Conservation (phyloP, 2,888 invertebrate genomes). For the Bombylius major region DNA sequence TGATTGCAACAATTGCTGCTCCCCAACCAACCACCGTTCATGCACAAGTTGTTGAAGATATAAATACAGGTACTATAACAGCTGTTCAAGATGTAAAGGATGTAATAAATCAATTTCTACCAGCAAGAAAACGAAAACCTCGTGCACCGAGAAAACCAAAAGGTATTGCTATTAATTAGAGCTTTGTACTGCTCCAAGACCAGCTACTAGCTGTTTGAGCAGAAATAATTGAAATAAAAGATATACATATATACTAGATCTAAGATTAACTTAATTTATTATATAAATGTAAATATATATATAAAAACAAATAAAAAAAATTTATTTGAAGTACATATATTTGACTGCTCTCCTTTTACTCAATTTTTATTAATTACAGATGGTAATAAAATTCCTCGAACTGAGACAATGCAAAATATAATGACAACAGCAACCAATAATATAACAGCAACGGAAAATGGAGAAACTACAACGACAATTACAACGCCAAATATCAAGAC, state of each 20-base stretch:
- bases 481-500: constrained; percentile 30
- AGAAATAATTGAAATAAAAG: too few relatives aligned
- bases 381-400: constrained; percentile 31
- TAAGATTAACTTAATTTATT: too few relatives aligned
- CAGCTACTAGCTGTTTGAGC: too few relatives aligned
- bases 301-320: too few relatives aligned
- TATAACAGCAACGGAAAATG: constrained; percentile 11
- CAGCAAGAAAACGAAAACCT: constrained; percentile 42
- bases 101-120: constrained; percentile 40
- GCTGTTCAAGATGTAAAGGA: constrained; percentile 30
- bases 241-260: too few relatives aligned
- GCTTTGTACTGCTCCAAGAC: too few relatives aligned
- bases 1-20: constrained; percentile 34
- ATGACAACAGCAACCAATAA: constrained; percentile 21
- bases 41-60: constrained; percentile 37
- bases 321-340: too few relatives aligned
- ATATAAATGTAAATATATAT: too few relatives aligned
- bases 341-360: too few relatives aligned
- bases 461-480: constrained; percentile 20
- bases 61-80: constrained; percentile 34
- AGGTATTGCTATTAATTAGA: constrained; percentile 4
- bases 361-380: constrained; percentile 16
- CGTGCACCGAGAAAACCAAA: constrained; percentile 34
- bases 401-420: constrained; percentile 34
- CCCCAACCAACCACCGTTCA: constrained; percentile 36